These are phyloP conservation scores for Micromussa lordhowensis DNA, from an alignment of 92 coral and sea anemone species.

Conservation along the genomic window DNA sequence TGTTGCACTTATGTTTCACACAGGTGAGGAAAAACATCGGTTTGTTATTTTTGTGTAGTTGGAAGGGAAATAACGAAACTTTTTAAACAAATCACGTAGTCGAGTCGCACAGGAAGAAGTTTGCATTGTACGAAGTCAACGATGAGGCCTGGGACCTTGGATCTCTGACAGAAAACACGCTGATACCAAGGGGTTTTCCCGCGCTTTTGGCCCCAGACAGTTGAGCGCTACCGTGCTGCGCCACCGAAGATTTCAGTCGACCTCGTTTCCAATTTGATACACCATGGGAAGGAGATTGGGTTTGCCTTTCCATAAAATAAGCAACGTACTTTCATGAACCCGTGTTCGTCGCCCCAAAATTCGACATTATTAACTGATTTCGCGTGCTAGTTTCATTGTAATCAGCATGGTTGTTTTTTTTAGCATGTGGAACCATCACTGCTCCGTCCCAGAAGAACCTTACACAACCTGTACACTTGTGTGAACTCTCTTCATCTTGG, in stretches of 20 bases:
- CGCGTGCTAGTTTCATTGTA: background rate
- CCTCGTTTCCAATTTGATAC: background rate
- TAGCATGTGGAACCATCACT: constrained; percentile 89
- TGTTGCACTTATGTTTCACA: constrained; percentile 89
- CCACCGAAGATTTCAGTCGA: background rate
- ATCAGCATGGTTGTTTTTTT: background rate
- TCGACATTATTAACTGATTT: background rate
- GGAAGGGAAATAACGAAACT: background rate
- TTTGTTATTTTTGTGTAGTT: background rate
- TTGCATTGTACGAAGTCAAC: no score
- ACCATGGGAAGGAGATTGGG: background rate
- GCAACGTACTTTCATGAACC: background rate
- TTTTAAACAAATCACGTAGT: background rate
- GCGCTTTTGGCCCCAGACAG: background rate
- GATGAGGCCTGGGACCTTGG: no score
- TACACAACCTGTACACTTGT: constrained; percentile 89
- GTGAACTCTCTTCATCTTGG: constrained; percentile 86
- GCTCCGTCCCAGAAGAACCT: constrained; percentile 80
- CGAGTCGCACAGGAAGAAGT: no score
- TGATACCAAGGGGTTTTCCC: background rate
- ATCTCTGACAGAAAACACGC: no score
- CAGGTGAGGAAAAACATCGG: constrained; percentile 73
- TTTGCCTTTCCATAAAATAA: background rate
- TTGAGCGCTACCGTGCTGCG: no score
- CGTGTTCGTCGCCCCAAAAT: background rate